Evolutionary conservation across 2,888 invertebrate genomes (phyloP).

Genomic region (Tridacna crocea): DNA sequence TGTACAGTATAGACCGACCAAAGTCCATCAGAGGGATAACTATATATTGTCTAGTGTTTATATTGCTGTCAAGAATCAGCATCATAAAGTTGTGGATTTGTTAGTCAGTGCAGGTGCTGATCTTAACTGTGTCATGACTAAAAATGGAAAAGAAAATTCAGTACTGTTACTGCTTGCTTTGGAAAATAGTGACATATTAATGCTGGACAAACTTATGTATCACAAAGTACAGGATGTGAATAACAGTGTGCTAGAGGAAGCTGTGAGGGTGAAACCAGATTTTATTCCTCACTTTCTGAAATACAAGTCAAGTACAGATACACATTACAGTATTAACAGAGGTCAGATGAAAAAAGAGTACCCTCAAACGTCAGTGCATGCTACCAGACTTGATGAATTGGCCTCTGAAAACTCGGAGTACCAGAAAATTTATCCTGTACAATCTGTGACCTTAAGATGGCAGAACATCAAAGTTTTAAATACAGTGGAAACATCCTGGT

Average conservation of each 20-base stretch:
- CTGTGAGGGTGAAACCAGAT: slow-evolving; percentile 86
- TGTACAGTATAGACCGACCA: slow-evolving; percentile 27
- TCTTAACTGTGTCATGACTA: slow-evolving; percentile 89
- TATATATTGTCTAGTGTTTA: slow-evolving; percentile 73
- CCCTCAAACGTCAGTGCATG: slow-evolving; percentile 84
- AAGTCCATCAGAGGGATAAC: neutral
- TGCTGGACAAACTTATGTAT: slow-evolving; percentile 91
- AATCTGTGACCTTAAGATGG: slow-evolving; percentile 94
- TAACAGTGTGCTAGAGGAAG: slow-evolving; percentile 89
- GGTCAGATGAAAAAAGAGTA: slow-evolving; percentile 90
- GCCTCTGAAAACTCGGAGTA: slow-evolving; percentile 61
- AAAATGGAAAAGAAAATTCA: slow-evolving; percentile 64
- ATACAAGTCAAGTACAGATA: slow-evolving; percentile 91
- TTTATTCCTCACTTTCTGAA: slow-evolving; percentile 90
- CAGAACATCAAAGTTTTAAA: slow-evolving; percentile 89
- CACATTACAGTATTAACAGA: slow-evolving; percentile 95
- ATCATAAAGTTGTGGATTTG: slow-evolving; percentile 89
- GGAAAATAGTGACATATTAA: slow-evolving; percentile 88
- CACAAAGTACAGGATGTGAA: slow-evolving; percentile 94
- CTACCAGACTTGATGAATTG: slow-evolving; percentile 82
- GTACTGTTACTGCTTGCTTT: slow-evolving; percentile 88
- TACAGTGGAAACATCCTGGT: slow-evolving; percentile 90
- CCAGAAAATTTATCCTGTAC: slow-evolving; percentile 65
- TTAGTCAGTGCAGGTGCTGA: slow-evolving; percentile 92
- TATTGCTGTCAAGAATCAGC: slow-evolving; percentile 72